Evolutionary conservation across 2,888 invertebrate species (phyloP), one percentile per base, ranked within the genome.

Genomic region (Cephus spinipes): DNA sequence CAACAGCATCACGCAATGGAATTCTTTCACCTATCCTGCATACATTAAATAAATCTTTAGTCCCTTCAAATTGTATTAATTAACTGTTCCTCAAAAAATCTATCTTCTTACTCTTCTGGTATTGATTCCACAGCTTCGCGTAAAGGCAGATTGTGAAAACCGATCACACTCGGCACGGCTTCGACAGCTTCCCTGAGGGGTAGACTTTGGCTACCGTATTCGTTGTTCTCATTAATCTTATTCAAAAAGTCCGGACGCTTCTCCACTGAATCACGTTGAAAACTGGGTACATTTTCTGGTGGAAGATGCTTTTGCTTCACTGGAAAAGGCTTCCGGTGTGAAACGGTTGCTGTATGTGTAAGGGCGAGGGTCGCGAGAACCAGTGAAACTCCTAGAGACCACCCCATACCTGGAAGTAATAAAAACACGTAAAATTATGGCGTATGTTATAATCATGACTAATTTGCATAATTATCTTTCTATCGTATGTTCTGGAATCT

Each of bases 181-280:
- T 97, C 97, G 3, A 97, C 96, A 1, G 97, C 96, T 74, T 94
- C 93, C 79, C 97, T 93, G 79, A 97, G 92, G 0, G 97, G 97
- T 75, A 95, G 88, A 79, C 91, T 91, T 77, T 87, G 90, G 30
- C 92, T 91, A 35, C 93, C 93, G 81, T 89, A 92, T 78, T 90
- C 90, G 35, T 89, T 84, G 68, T 81, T 76, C 2, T 74, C 69
- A 15, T 32, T 40, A 2, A 75, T 76, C 1, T 76, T 77, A 73
- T 79, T 80, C 15, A 79, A 76, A 69, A 77, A 55, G 75, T 86
- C 82, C 4, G 92, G 92, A n/a, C 87, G 85, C 73, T 90, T 90
- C 86, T 93, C 93, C 33, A 93, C 93, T 2, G 92, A 89, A 77
- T 88, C 90, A 79, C 93, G 88, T 82, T 90, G 91, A 82, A 93